phyloP scores from a whole-genome alignment of 2,888 invertebrate genomes.

The Trissolcus brochymenae region DNA sequence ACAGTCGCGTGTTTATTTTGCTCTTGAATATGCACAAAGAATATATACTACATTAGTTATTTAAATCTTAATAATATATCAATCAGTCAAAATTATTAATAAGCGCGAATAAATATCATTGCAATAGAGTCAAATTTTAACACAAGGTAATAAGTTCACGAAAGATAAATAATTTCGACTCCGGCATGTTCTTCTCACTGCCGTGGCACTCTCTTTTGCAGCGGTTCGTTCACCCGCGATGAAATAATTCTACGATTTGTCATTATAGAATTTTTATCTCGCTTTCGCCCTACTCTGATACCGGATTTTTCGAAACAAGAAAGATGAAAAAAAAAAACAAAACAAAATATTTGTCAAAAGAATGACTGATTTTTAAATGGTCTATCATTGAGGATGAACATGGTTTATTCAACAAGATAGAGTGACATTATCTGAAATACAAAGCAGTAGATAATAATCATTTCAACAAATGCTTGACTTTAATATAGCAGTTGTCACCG shows the following conservation, averaged over 20 bases:
- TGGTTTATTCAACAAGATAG: constrained; percentile 23
- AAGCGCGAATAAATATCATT: constrained; percentile 33
- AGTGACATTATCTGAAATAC: constrained; percentile 38
- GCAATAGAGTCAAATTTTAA: constrained; percentile 17
- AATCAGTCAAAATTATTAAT: constrained; percentile 25
- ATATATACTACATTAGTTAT: constrained; percentile 12
- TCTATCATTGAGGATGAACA: constrained; percentile 31
- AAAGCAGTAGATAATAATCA: constrained; percentile 23
- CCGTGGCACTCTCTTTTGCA: not conserved
- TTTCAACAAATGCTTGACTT: constrained; percentile 27
- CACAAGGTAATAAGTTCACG: constrained; percentile 19
- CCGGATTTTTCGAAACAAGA: constrained; percentile 6
- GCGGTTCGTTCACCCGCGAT: not conserved
- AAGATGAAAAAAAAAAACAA: too few relatives aligned
- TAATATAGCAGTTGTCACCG: constrained; percentile 20
- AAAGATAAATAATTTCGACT: constrained; percentile 22
- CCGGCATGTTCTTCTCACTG: not conserved
- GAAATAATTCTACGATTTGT: constrained; percentile 10
- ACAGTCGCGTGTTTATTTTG: constrained; percentile 17
- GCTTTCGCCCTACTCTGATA: constrained; percentile 5
- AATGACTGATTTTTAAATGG: constrained; percentile 47
- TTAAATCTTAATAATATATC: constrained; percentile 23
- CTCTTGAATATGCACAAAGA: constrained; percentile 32
- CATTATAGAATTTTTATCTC: constrained; percentile 25
- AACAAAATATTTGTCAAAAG: constrained; percentile 26